Evolutionary conservation across 2,888 invertebrate species (phyloP).

Genomic region (Caenorhabditis sp.): DNA sequence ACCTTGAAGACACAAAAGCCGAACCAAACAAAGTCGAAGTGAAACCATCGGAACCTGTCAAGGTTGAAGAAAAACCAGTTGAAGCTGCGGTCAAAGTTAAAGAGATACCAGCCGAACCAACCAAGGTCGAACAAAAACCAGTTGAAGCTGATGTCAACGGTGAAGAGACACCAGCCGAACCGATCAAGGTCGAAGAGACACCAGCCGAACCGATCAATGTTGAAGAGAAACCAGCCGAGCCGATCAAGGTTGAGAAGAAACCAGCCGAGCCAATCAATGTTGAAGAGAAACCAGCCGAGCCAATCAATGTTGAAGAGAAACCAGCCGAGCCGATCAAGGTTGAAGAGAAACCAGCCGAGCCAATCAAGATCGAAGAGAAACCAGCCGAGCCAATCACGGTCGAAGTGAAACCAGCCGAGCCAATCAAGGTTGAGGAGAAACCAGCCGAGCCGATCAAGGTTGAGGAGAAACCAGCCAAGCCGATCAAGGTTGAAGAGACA

Average conservation of each 20-base stretch:
- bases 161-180: slow-evolving; percentile 2
- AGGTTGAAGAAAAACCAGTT: too few species aligned
- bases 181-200: neutral
- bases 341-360: slow-evolving; percentile 6
- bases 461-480: slow-evolving; percentile 1
- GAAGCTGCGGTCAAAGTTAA: too few species aligned
- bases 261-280: slow-evolving; percentile 11
- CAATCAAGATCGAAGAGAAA: slow-evolving; percentile 3
- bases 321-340: neutral
- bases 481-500: slow-evolving; percentile 2
- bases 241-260: slow-evolving; percentile 18
- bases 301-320: slow-evolving; percentile 16
- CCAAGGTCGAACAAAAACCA: neutral
- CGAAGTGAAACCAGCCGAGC: slow-evolving; percentile 9
- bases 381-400: slow-evolving; percentile 10
- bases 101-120: too few species aligned
- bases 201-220: slow-evolving; percentile 13
- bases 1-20: too few species aligned
- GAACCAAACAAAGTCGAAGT: too few species aligned
- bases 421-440: slow-evolving; percentile 12
- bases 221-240: slow-evolving; percentile 10
- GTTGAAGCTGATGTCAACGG: slow-evolving; percentile 6
- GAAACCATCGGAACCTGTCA: too few species aligned
- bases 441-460: slow-evolving; percentile 6
- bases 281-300: slow-evolving; percentile 10